Conservation (phyloP, 2,113 vertebrate species). For the Cheirogaleus medius region DNA sequence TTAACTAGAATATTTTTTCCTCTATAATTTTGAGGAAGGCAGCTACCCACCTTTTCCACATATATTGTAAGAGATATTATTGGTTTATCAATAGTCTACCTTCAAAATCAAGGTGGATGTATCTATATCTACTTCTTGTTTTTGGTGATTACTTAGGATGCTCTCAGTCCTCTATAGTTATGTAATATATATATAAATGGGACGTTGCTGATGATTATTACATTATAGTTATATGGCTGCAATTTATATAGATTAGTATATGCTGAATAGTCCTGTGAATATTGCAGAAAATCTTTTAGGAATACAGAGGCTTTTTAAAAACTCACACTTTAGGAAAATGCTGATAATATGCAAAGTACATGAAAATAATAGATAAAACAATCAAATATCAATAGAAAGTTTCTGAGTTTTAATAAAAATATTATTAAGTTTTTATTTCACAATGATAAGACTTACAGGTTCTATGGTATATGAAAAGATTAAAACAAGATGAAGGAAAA, state of each 20-base stretch:
- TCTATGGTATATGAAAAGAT: background rate
- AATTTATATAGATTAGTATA: background rate
- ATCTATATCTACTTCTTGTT: background rate
- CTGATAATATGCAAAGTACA: background rate
- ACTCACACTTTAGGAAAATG: background rate
- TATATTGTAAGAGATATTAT: background rate
- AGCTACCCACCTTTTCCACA: background rate
- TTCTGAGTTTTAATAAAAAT: background rate
- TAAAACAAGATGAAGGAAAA: background rate
- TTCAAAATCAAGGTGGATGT: background rate
- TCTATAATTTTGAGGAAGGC: background rate
- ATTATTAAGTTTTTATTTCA: background rate
- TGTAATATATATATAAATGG: background rate
- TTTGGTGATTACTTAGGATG: background rate
- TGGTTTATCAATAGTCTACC: background rate
- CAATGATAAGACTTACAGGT: background rate
- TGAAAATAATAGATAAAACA: background rate
- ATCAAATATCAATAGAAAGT: background rate
- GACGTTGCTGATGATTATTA: background rate
- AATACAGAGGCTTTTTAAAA: background rate
- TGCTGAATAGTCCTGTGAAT: background rate
- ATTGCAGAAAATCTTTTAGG: background rate
- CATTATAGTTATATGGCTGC: background rate
- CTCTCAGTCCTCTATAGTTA: background rate
- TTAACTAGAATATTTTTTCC: background rate